phyloP scores from a whole-genome alignment of 1,140 invertebrate species.

The Saccostrea glomerata region DNA sequence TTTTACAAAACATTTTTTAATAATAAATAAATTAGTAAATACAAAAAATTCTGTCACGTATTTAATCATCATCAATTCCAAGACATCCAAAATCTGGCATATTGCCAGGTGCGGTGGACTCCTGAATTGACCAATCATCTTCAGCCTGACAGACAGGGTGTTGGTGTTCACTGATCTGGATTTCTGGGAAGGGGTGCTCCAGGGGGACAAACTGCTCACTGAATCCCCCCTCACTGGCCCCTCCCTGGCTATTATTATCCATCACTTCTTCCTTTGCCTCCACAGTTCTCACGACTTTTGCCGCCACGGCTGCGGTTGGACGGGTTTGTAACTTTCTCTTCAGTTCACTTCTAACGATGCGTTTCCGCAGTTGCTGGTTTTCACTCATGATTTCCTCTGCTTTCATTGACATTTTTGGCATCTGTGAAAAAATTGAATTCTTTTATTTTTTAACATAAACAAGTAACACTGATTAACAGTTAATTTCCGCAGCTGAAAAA shows the following conservation, averaged over 20 bases:
- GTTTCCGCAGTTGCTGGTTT: not conserved
- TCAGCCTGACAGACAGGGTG: not conserved
- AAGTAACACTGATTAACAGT: too few species aligned
- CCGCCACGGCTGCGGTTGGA: not conserved
- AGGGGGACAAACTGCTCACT: not conserved
- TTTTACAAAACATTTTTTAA: too few species aligned
- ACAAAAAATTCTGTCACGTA: not conserved
- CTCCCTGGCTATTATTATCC: not conserved
- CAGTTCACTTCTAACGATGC: not conserved
- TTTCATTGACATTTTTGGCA: not conserved
- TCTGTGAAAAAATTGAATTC: not conserved
- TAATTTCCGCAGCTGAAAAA: too few species aligned
- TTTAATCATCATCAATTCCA: not conserved
- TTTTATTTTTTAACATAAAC: too few species aligned
- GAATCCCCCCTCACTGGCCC: not conserved
- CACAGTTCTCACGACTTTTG: not conserved
- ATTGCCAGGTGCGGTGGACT: not conserved
- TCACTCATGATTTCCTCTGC: not conserved
- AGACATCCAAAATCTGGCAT: slow-evolving; percentile 17
- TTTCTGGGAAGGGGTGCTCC: not conserved
- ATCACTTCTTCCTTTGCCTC: not conserved
- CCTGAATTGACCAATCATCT: slow-evolving; percentile 17
- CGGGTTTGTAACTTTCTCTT: slow-evolving; percentile 3
- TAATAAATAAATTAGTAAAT: not conserved
- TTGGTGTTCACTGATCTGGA: not conserved